Evolutionary conservation across 1,140 invertebrate species (phyloP), one percentile per base, ranked within the genome.

Genomic region (Eciton burchellii): DNA sequence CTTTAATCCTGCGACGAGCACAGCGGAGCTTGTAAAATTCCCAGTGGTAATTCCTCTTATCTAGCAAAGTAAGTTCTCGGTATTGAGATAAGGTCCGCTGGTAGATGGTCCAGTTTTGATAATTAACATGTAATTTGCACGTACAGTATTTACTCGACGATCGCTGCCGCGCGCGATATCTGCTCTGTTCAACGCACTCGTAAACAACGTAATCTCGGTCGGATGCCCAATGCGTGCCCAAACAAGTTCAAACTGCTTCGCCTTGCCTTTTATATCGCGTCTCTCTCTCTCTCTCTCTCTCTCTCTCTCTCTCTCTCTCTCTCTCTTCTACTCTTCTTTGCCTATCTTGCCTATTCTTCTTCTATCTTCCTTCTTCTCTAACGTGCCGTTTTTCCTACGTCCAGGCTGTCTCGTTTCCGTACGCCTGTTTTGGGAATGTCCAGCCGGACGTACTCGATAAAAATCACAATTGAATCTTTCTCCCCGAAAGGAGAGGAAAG

Each of bases 201-300:
- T 79, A 74, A 63, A 82, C 54, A 82, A 54, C 35, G 57, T 56
- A 59, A 62, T 79, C 70, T 79, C 41, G 24, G 8, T 49, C 26
- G 74, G 45, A 79, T 79, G 74, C 74, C 19, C 74, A 63, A 79
- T 79, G 70, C 81, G 63, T 82, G 76, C 77, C 81, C n/a, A n/a
- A 74, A 82, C 70, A 82, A 76, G 57, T 82, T 59, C 60, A 82
- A 82, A 63, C 70, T 29, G 62, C n/a, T 82, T 35, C 77, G n/a
- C 16, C 24, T 60, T 52, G 21, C 54, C 47, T 74, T 65, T 59
- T 29, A 41, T 41, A 77, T 77, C 77, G 54, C 60, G 19, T 79
- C 41, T 47, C n/a, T 52, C 41, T 74, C 79, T 45, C 43, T 43
- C 45, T 35, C 14, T 63, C n/a, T 56, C 52, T n/a, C 29, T 79